Percentiles rank a stretch among this genome's conserved stretches.
phyloP scores from a whole-genome alignment of 2,113 vertebrate species.

The Chaetorhynchus papuensis region DNA sequence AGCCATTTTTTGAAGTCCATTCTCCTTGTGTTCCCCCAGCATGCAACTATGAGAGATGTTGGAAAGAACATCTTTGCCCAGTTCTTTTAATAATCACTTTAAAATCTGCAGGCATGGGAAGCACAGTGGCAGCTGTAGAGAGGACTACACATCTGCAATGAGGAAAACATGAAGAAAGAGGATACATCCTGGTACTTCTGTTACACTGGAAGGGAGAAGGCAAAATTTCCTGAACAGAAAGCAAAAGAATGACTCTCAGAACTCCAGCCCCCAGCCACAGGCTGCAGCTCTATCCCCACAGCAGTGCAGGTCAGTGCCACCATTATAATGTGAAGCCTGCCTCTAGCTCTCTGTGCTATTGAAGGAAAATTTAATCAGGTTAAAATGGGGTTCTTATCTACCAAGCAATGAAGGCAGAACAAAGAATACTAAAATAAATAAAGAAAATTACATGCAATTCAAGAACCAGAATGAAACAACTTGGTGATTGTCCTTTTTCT shows the following conservation, averaged over 20 bases:
- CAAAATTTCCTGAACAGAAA: not conserved
- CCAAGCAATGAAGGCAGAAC: not conserved
- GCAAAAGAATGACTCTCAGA: not conserved
- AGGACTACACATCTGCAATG: not conserved
- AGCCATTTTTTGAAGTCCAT: not conserved
- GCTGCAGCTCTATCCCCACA: not conserved
- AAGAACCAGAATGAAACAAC: not conserved
- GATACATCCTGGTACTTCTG: not conserved
- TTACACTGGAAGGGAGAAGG: not conserved
- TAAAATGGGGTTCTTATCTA: not conserved
- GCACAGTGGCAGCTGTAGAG: not conserved
- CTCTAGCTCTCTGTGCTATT: not conserved
- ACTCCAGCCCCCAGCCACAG: not conserved
- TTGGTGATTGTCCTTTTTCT: not conserved
- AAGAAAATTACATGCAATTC: not conserved
- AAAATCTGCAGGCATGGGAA: not conserved
- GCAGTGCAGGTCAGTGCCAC: not conserved
- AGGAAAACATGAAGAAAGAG: not conserved
- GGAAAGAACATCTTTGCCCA: not conserved
- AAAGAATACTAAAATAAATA: not conserved
- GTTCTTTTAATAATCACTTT: not conserved
- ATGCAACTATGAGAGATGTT: not conserved
- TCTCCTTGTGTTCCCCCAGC: not conserved
- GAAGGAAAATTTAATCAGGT: not conserved
- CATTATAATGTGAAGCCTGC: not conserved